Percentiles rank a stretch among this genome's conserved stretches.
Evolutionary conservation across 2,888 invertebrate species (phyloP).

Genomic region (Vannuccia rotundouncinata): DNA sequence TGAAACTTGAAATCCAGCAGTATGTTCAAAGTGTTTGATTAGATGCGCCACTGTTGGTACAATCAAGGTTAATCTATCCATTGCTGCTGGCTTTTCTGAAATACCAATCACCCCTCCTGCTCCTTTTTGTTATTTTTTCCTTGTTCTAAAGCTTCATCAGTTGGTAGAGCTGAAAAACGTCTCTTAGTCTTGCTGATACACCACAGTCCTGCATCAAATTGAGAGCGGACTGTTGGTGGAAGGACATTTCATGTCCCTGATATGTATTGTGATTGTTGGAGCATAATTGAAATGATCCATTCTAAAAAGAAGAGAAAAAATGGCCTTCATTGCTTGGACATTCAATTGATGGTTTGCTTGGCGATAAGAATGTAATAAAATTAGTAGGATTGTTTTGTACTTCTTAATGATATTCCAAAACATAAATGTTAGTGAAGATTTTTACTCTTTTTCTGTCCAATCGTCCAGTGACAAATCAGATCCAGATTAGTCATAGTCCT

Average conservation of each 20-base stretch:
- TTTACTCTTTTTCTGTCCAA: background rate
- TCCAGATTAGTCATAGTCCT: background rate
- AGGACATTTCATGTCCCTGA: conserved; percentile 3
- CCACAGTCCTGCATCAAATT: conserved; percentile 16
- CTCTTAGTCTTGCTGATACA: conserved; percentile 20
- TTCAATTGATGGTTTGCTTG: conserved; percentile 21
- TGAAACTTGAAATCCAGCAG: conserved; percentile 22
- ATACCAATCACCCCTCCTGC: conserved; percentile 26
- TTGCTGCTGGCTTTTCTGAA: conserved; percentile 14
- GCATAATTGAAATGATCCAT: conserved; percentile 11
- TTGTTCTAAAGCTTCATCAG: conserved; percentile 17
- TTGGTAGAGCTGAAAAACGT: conserved; percentile 19
- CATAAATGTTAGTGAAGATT: conserved; percentile 15
- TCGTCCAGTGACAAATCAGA: background rate
- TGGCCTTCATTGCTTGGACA: conserved; percentile 24
- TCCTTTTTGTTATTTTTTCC: conserved; percentile 8
- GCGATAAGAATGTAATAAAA: conserved; percentile 18
- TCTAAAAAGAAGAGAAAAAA: conserved; percentile 12
- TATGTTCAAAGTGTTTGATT: conserved; percentile 2
- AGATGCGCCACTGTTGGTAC: conserved; percentile 8
- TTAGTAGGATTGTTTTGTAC: conserved; percentile 16
- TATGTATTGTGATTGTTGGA: conserved; percentile 21
- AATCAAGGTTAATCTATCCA: conserved; percentile 17
- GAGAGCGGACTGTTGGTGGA: conserved; percentile 15
- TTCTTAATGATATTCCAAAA: conserved; percentile 17